Base-by-base conservation (phyloP, 2,888 invertebrate genomes). In the Hydroisotoma schaefferi region DNA sequence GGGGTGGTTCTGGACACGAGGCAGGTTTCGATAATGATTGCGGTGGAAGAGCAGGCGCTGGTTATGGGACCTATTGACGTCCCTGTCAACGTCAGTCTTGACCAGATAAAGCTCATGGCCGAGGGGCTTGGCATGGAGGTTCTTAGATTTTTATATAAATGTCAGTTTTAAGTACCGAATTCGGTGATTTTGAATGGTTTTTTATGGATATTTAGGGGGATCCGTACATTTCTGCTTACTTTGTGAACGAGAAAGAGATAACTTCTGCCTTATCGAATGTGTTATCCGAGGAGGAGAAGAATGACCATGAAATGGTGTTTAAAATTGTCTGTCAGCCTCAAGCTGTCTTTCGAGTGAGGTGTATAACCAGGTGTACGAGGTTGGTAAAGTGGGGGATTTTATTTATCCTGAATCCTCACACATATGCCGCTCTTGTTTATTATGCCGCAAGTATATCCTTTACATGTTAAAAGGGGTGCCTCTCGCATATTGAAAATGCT, bases 271-370 rank as follows among this genome's bases (percentile, higher is more conserved):
- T 97, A 8, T 81, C 84, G 70, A 83, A 85, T 63, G 83, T 86
- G n/a, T 76, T 95, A 8, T 84, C 87, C 70, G 78, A 85, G 43
- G 81, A 82, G 61, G 81, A 79, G 59, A 78, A 85, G 26, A 85
- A 61, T 25, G 67, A 86, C 74, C 86, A 87, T 2, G 93, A 97
- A 81, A 85, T 87, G 77, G 86, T 94, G 20, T 79, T 95, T 12
- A 90, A 92, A 72, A 94, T 99, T 69, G 82, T 95, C 54, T 99
- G 95, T 76, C 94, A 97, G 75, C 94, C 97, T 55, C 95, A 99
- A 79, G 97, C 99, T 1, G 86, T 97, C 25, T 99, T 99, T 76
- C 85, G 86, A 81, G 92, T 92, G 1, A 83, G 87, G 62, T 87
- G 97, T 5, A 92, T 98, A 12, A 95, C 97, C 18, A 81, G 98